Evolutionary conservation across 2,113 vertebrate genomes (phyloP).

Genomic region (Ranitomeya imitator): DNA sequence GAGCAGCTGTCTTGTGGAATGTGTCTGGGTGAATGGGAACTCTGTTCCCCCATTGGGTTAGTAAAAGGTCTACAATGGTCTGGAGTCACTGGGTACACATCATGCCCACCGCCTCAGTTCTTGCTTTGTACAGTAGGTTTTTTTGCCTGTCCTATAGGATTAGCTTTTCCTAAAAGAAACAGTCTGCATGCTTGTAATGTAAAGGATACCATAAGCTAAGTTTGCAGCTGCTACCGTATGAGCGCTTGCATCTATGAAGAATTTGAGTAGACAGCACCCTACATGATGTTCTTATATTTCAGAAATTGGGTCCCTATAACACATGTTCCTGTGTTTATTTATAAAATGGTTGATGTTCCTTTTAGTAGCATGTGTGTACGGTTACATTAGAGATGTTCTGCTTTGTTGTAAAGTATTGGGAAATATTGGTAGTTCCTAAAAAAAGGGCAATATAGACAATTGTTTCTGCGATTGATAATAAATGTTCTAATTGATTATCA

Average conservation of each 20-base stretch:
- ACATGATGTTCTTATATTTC: neutral
- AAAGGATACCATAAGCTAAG: constrained; percentile 10
- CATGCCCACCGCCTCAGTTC: neutral
- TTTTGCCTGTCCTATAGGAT: neutral
- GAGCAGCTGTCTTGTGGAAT: constrained; percentile 51
- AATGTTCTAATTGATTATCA: too few relatives aligned
- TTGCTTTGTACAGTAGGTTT: neutral
- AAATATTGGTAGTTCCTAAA: neutral
- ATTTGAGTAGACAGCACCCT: neutral
- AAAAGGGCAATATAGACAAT: too few relatives aligned
- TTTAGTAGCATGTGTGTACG: neutral
- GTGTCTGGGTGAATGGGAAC: constrained; percentile 44
- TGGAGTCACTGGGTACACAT: constrained; percentile 21
- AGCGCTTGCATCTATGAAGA: constrained; percentile 3
- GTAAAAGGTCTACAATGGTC: constrained; percentile 33
- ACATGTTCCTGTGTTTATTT: neutral
- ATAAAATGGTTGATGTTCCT: neutral
- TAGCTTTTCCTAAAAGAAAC: neutral
- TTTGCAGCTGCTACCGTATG: constrained; percentile 29
- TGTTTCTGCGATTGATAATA: too few relatives aligned
- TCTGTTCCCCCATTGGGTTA: constrained; percentile 26
- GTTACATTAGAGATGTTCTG: neutral
- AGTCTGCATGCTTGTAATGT: constrained; percentile 31
- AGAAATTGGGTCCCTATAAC: neutral
- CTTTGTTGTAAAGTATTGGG: neutral